Conservation (phyloP, 2,888 invertebrate species). For the Drosophila birchii region DNA sequence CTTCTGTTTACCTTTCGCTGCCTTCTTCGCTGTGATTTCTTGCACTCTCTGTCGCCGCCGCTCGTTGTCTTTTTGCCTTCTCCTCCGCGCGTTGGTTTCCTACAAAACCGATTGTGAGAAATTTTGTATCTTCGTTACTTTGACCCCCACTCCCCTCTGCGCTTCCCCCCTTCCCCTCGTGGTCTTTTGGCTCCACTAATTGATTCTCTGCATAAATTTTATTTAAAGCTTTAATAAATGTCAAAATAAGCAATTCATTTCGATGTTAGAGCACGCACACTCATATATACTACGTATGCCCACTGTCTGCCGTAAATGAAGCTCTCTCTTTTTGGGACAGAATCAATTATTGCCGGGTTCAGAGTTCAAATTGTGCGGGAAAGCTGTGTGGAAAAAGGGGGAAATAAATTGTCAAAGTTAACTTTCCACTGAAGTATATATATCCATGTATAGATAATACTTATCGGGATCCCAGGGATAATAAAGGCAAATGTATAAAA, state of each 20-base stretch:
- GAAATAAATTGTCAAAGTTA: conserved; percentile 42
- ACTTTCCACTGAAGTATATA: neutral
- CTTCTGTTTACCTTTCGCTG: conserved; percentile 73
- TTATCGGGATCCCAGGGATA: neutral
- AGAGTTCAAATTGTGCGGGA: conserved; percentile 73
- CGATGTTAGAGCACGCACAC: conserved; percentile 73
- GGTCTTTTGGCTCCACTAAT: conserved; percentile 62
- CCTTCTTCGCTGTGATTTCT: conserved; percentile 67
- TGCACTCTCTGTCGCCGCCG: conserved; percentile 70
- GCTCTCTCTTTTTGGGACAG: conserved; percentile 68
- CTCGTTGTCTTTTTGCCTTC: conserved; percentile 71
- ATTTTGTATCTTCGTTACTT: conserved; percentile 54
- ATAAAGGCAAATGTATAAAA: neutral
- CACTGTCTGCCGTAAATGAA: conserved; percentile 56
- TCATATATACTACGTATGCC: conserved; percentile 32
- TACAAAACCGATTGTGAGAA: conserved; percentile 73
- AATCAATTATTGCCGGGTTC: conserved; percentile 78
- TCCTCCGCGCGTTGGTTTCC: conserved; percentile 55
- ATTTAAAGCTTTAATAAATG: conserved; percentile 81
- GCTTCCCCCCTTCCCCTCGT: conserved; percentile 29
- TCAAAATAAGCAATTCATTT: conserved; percentile 82
- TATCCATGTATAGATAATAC: neutral
- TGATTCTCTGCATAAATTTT: conserved; percentile 81
- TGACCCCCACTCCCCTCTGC: conserved; percentile 10
- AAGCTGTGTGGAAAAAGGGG: conserved; percentile 29